These are phyloP conservation scores for Anoplolepis gracilipes DNA, from an alignment of 1,140 invertebrate genomes.

Conservation along the genomic window DNA sequence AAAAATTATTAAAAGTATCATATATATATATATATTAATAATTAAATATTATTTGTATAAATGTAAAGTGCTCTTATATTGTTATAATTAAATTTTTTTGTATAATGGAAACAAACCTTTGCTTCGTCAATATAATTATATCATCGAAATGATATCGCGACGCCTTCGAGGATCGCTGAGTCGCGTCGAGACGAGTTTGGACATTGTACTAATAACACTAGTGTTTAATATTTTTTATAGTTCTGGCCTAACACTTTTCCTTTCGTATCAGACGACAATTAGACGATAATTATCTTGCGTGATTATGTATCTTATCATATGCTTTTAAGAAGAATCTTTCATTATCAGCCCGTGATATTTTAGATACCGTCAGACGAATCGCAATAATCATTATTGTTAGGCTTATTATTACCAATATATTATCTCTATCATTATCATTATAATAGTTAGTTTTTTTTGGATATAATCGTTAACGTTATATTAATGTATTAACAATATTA, in stretches of 20 bases:
- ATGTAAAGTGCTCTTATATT: background rate
- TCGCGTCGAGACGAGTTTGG: slow-evolving; percentile 23
- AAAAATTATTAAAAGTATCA: background rate
- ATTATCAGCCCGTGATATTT: background rate
- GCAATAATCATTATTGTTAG: slow-evolving; percentile 27
- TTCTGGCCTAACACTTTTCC: slow-evolving; percentile 13
- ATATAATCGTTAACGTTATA: slow-evolving; percentile 10
- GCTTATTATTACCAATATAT: slow-evolving; percentile 13
- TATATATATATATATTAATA: background rate
- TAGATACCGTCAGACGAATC: slow-evolving; percentile 22
- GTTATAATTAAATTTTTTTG: background rate
- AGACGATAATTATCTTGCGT: slow-evolving; percentile 2
- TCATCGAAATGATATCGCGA: background rate
- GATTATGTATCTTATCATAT: slow-evolving; percentile 17
- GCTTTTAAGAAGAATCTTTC: slow-evolving; percentile 36
- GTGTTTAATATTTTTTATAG: slow-evolving; percentile 9
- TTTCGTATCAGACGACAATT: slow-evolving; percentile 2
- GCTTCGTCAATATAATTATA: slow-evolving; percentile 4
- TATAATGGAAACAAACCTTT: background rate
- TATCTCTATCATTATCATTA: slow-evolving; percentile 27
- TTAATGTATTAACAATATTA: slow-evolving; percentile 15
- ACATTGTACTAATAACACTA: slow-evolving; percentile 18
- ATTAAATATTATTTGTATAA: background rate
- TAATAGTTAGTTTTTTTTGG: background rate
- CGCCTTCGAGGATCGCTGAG: slow-evolving; percentile 31